phyloP scores from a whole-genome alignment of 1,140 invertebrate genomes.

The Calephelis virginiensis region DNA sequence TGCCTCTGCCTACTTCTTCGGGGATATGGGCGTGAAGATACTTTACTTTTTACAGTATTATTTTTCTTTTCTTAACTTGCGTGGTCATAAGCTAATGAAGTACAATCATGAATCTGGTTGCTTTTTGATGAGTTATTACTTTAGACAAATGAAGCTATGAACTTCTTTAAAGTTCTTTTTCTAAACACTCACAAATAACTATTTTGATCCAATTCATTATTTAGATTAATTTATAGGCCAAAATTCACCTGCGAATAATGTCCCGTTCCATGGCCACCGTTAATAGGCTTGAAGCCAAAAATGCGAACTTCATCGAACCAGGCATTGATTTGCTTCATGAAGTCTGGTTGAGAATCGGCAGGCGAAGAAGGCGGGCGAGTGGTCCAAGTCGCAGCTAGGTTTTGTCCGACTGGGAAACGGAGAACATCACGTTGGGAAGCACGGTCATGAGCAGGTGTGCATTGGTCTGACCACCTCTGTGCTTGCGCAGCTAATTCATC shows the following conservation, averaged over 20 bases:
- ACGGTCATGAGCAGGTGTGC: conserved; percentile 86
- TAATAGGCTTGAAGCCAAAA: conserved; percentile 82
- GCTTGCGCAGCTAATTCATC: conserved; percentile 89
- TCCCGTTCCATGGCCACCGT: conserved; percentile 83
- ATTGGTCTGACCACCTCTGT: conserved; percentile 90
- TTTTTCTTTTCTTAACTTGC: no score
- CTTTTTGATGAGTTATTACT: no score
- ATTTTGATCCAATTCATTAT: neutral
- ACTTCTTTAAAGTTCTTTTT: no score
- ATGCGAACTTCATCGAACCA: conserved; percentile 91
- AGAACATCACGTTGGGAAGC: conserved; percentile 78
- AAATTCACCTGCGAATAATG: conserved; percentile 88
- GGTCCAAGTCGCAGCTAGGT: conserved; percentile 89
- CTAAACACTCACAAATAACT: neutral
- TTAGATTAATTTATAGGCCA: neutral
- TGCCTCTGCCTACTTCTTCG: no score
- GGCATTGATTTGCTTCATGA: conserved; percentile 84
- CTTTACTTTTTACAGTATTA: no score
- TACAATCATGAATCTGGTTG: no score
- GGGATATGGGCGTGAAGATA: no score
- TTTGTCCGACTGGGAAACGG: conserved; percentile 90
- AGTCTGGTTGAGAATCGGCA: conserved; percentile 83
- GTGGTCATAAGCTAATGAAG: no score
- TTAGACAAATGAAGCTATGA: no score
- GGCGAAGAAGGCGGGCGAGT: conserved; percentile 80